Conservation (phyloP, 2,797 vertebrate genomes). For the Philypnodon macrostomus region DNA sequence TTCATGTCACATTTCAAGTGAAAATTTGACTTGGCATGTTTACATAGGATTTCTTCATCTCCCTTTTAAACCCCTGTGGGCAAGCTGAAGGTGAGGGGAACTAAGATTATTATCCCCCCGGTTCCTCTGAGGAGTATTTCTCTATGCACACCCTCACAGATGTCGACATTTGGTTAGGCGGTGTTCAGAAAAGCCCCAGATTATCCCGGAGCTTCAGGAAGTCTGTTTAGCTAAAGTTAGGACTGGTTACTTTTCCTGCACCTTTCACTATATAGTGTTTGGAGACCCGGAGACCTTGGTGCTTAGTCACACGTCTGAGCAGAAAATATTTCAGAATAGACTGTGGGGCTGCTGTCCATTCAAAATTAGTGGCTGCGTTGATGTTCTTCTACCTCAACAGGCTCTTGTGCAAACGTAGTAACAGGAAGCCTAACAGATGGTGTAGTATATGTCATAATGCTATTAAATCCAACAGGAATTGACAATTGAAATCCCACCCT, state of each 20-base stretch:
- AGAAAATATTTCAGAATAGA: conserved; percentile 33
- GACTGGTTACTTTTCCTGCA: conserved; percentile 67
- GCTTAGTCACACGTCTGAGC: conserved; percentile 41
- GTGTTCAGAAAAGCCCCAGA: conserved; percentile 76
- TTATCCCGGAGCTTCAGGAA: conserved; percentile 70
- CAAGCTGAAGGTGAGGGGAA: conserved; percentile 74
- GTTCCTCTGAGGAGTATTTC: conserved; percentile 76
- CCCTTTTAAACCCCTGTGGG: conserved; percentile 72
- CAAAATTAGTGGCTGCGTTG: conserved; percentile 32
- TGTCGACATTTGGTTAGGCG: conserved; percentile 80
- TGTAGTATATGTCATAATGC: conserved; percentile 74
- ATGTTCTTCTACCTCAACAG: conserved; percentile 48
- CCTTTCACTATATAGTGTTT: conserved; percentile 45
- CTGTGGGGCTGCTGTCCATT: conserved; percentile 34
- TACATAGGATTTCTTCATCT: conserved; percentile 79
- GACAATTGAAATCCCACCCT: conserved; percentile 74
- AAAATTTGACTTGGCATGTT: conserved; percentile 77
- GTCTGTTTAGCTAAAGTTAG: conserved; percentile 74
- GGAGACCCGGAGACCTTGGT: conserved; percentile 40
- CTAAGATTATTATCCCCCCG: conserved; percentile 77
- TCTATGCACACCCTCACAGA: conserved; percentile 78
- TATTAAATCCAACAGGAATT: conserved; percentile 75
- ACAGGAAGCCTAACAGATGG: conserved; percentile 69
- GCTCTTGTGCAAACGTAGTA: conserved; percentile 57
- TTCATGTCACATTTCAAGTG: conserved; percentile 71